Conservation (phyloP, 2,113 vertebrate species). For the Piprites chloris region DNA sequence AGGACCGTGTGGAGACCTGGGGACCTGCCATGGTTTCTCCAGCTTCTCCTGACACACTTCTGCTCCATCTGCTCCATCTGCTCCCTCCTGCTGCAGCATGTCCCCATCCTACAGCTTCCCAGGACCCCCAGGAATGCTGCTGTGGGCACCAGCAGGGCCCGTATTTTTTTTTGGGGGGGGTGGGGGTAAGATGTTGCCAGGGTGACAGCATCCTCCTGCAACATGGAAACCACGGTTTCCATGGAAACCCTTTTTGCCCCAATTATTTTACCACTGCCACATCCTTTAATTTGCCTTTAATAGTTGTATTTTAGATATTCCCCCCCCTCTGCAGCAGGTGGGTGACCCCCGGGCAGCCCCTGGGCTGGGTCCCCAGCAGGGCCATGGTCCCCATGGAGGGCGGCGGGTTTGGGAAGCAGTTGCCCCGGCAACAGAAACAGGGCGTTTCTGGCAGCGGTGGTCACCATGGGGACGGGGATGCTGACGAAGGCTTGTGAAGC, state of each 20-base stretch:
- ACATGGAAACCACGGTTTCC: slow-evolving; percentile 72
- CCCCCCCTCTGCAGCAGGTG: not conserved
- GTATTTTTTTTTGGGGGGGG: not conserved
- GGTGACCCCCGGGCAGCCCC: slow-evolving; percentile 18
- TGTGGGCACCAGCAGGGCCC: slow-evolving; percentile 68
- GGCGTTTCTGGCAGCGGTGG: slow-evolving; percentile 81
- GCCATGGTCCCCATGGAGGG: not conserved
- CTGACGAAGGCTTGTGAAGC: slow-evolving; percentile 85
- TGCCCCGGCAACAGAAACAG: slow-evolving; percentile 84
- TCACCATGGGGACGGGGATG: slow-evolving; percentile 88
- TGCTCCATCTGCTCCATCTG: slow-evolving; percentile 15
- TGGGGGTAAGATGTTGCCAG: slow-evolving; percentile 65
- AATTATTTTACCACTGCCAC: slow-evolving; percentile 60
- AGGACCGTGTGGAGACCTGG: not conserved
- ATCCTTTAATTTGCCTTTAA: slow-evolving; percentile 15
- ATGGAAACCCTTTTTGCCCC: slow-evolving; percentile 78
- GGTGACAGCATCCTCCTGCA: slow-evolving; percentile 73
- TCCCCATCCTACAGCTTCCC: not conserved
- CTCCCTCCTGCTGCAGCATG: rapidly evolving
- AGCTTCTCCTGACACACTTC: slow-evolving; percentile 21
- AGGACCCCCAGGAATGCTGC: not conserved
- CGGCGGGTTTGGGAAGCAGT: slow-evolving; percentile 80
- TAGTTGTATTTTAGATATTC: not conserved
- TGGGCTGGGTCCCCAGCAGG: not conserved
- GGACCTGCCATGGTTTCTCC: not conserved